Conservation (phyloP, 2,113 vertebrate genomes). For the Isurus oxyrinchus region DNA sequence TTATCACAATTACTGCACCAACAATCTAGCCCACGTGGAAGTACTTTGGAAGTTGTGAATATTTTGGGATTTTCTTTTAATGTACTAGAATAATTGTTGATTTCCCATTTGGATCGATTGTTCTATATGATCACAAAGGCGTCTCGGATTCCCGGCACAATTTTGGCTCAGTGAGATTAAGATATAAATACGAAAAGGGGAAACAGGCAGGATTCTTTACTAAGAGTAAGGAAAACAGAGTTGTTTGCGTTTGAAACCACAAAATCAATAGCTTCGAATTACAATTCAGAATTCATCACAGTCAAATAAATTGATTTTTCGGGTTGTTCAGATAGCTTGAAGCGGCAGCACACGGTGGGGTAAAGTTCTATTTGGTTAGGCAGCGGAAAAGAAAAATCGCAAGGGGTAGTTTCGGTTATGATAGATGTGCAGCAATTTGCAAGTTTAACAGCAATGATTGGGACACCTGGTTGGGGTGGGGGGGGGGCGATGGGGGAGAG, state of each 20-base stretch:
- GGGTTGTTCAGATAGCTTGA: conserved; percentile 73
- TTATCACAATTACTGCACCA: not conserved
- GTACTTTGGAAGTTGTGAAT: not conserved
- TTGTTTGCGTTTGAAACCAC: too few relatives aligned
- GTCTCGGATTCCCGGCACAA: not conserved
- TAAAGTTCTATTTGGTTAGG: conserved; percentile 37
- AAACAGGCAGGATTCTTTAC: too few relatives aligned
- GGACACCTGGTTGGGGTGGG: too few relatives aligned
- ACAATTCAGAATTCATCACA: conserved; percentile 68
- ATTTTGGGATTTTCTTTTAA: not conserved
- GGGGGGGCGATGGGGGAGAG: too few relatives aligned
- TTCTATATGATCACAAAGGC: not conserved
- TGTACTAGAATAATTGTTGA: not conserved
- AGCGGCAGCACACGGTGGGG: conserved; percentile 59
- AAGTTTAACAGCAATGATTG: not conserved
- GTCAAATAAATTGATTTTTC: conserved; percentile 70
- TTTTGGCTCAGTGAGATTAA: conserved; percentile 53
- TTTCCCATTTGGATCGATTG: not conserved
- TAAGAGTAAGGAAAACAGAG: too few relatives aligned
- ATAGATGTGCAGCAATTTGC: not conserved
- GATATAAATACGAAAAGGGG: too few relatives aligned
- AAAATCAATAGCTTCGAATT: too few relatives aligned
- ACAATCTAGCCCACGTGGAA: not conserved
- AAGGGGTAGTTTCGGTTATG: not conserved
- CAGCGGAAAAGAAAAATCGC: not conserved